phyloP scores from a whole-genome alignment of 2,797 vertebrate species.

The Thaleichthys pacificus region DNA sequence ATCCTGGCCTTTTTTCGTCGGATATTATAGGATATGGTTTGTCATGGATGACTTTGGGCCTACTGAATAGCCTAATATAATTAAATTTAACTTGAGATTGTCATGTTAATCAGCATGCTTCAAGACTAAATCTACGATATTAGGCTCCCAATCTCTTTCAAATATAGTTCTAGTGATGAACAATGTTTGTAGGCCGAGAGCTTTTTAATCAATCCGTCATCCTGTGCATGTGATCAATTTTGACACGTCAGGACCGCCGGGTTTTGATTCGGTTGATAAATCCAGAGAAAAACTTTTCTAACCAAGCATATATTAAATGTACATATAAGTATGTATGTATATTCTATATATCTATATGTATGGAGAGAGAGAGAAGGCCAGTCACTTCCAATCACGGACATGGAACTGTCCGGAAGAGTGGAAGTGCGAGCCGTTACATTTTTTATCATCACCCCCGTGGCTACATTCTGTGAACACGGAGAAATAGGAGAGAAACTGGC shows the following conservation, averaged over 20 bases:
- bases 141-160: too few species aligned
- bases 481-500: slow-evolving; percentile 42
- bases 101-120: too few species aligned
- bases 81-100: too few species aligned
- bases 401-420: slow-evolving; percentile 17
- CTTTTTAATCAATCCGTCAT: background rate
- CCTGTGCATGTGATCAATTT: background rate
- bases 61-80: too few species aligned
- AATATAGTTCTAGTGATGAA: background rate
- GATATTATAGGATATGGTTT: too few species aligned
- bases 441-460: slow-evolving; percentile 65
- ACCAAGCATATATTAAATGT: background rate
- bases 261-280: background rate
- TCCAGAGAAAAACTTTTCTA: background rate
- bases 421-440: slow-evolving; percentile 54
- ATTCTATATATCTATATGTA: too few species aligned
- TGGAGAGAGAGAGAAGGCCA: slow-evolving; percentile 23
- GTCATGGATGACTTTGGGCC: too few species aligned
- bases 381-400: slow-evolving; percentile 41
- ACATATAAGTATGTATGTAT: background rate
- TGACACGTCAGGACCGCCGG: background rate
- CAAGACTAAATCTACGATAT: too few species aligned
- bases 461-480: slow-evolving; percentile 37
- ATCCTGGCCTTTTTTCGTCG: too few species aligned
- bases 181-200: background rate